Percentiles rank a stretch among this genome's conserved stretches.
These are phyloP conservation scores for Maconellicoccus hirsutus DNA, from an alignment of 1,140 invertebrate genomes.

Conservation along the genomic window DNA sequence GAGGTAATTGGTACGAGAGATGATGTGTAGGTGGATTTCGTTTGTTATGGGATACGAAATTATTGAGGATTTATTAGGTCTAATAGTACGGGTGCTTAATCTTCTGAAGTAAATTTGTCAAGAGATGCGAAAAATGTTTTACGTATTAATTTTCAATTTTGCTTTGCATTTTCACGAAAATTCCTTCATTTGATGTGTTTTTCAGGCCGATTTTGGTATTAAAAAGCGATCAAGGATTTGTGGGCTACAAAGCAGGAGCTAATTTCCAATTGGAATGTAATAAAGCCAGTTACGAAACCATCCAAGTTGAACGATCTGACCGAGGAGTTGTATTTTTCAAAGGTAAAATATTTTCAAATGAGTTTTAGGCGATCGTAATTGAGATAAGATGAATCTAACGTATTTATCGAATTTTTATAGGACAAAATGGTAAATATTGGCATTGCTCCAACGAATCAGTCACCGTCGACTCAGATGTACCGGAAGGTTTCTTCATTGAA, in stretches of 20 bases:
- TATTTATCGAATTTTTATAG: conserved; percentile 38
- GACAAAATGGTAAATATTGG: conserved; percentile 89
- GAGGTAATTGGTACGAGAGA: too few species aligned
- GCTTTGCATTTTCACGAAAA: too few species aligned
- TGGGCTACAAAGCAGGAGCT: conserved; percentile 72
- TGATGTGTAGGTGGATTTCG: too few species aligned
- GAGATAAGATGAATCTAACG: neutral
- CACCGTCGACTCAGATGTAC: conserved; percentile 67
- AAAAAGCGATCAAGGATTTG: conserved; percentile 92
- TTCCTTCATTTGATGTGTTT: conserved; percentile 23
- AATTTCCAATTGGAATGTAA: conserved; percentile 82
- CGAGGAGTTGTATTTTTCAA: conserved; percentile 86
- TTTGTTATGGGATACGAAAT: too few species aligned
- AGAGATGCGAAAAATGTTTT: too few species aligned
- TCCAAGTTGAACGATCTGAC: conserved; percentile 76
- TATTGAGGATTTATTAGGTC: too few species aligned
- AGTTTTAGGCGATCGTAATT: neutral
- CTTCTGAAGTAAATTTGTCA: too few species aligned
- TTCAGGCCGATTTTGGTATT: conserved; percentile 78
- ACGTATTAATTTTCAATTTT: too few species aligned
- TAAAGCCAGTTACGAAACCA: conserved; percentile 87
- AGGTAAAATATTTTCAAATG: conserved; percentile 44
- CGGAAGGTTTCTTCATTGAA: conserved; percentile 85
- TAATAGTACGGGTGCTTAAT: too few species aligned
- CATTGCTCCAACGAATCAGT: conserved; percentile 75